These are phyloP conservation scores for Chromobotia macracanthus DNA, from an alignment of 2,797 vertebrate species.

Conservation along the genomic window DNA sequence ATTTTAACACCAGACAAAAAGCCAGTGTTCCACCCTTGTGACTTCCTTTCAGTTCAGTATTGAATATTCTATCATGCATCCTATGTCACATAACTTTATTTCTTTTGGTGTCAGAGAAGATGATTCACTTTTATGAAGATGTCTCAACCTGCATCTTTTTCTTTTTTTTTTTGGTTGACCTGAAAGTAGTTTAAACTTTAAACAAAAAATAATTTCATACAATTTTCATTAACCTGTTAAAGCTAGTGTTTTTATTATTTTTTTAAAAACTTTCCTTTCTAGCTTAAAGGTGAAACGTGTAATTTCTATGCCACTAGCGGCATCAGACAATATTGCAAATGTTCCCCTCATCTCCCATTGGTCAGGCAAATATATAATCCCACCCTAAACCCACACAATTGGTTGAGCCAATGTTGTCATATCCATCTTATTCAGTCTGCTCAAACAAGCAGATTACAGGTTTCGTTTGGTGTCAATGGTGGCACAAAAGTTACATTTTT, in stretches of 20 bases:
- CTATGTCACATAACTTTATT: conserved; percentile 69
- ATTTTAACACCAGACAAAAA: conserved; percentile 80
- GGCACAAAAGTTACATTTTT: no score
- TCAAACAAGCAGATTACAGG: no score
- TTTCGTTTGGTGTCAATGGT: no score
- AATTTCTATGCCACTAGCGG: no score
- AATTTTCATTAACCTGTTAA: neutral
- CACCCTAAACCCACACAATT: no score
- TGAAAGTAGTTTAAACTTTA: neutral
- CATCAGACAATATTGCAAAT: no score
- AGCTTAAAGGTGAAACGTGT: no score
- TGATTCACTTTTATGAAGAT: neutral
- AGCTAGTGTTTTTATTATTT: neutral
- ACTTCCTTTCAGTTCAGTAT: conserved; percentile 70
- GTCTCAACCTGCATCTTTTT: neutral
- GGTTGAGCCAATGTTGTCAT: no score
- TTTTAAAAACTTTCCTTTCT: neutral
- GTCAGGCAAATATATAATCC: no score
- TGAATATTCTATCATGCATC: conserved; percentile 74
- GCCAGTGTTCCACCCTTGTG: conserved; percentile 72
- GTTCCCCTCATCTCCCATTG: no score
- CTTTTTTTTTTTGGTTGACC: neutral
- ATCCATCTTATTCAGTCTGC: no score
- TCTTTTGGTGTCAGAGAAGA: conserved; percentile 53
- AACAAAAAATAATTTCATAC: no score